phyloP scores from a whole-genome alignment of 2,797 vertebrate genomes.

The Threskiornis aethiopicus region DNA sequence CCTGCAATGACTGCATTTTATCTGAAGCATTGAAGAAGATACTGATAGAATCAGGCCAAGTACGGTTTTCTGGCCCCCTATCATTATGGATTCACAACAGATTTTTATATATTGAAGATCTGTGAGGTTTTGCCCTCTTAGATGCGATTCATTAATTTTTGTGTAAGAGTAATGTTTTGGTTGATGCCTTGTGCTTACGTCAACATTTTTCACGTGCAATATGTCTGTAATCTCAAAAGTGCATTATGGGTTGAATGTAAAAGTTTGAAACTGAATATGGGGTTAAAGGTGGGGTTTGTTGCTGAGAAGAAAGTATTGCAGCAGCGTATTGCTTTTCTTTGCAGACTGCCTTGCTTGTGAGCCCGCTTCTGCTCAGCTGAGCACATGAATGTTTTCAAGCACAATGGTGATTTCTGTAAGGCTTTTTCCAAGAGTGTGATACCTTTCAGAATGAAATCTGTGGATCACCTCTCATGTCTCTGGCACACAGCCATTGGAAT shows the following conservation, averaged over 20 bases:
- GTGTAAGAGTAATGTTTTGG: not conserved
- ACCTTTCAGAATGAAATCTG: not conserved
- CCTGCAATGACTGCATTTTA: not conserved
- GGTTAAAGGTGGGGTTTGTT: not conserved
- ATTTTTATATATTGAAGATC: not conserved
- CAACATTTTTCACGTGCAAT: not conserved
- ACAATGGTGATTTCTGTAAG: not conserved
- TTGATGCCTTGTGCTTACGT: not conserved
- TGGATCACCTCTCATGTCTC: not conserved
- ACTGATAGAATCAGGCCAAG: not conserved
- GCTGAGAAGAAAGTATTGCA: not conserved
- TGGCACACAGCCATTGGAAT: not conserved
- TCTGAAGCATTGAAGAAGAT: not conserved
- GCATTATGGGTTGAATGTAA: not conserved
- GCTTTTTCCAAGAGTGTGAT: not conserved
- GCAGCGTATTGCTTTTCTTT: not conserved
- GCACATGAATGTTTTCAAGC: not conserved
- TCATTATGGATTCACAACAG: not conserved
- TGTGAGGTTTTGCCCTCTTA: not conserved
- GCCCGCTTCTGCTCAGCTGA: not conserved
- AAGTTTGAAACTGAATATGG: not conserved
- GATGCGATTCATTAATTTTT: not conserved
- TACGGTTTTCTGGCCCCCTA: not conserved
- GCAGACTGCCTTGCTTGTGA: not conserved
- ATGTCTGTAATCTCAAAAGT: not conserved